A percentile compares a stretch with the other conserved stretches of the same genome.
phyloP scores from a whole-genome alignment of 2,797 vertebrate species.

The Glossophaga mutica region DNA sequence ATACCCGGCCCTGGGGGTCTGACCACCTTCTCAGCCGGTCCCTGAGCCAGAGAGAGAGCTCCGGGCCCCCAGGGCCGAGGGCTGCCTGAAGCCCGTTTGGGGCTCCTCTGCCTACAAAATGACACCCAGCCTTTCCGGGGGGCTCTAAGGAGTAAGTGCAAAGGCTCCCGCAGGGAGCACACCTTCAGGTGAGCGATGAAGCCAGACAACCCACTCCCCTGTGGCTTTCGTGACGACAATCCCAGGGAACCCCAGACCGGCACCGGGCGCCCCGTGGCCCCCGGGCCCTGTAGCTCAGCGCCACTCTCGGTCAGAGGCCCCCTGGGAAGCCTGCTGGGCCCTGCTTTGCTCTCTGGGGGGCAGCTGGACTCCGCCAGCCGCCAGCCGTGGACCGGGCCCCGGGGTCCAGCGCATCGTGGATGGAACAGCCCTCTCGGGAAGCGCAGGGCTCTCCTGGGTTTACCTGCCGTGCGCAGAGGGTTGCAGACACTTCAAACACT shows the following conservation, averaged over 20 bases:
- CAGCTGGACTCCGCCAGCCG: not conserved
- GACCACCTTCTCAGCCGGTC: not conserved
- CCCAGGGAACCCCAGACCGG: not conserved
- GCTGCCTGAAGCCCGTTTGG: not conserved
- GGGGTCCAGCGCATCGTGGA: too few species aligned
- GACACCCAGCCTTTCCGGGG: not conserved
- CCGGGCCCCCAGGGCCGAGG: rapidly evolving
- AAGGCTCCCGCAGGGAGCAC: not conserved
- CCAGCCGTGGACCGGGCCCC: too few species aligned
- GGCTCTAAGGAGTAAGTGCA: not conserved
- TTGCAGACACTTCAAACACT: not conserved
- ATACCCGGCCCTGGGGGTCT: not conserved
- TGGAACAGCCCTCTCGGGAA: rapidly evolving
- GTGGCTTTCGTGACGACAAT: rapidly evolving
- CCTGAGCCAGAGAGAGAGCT: not conserved
- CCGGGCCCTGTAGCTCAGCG: rapidly evolving
- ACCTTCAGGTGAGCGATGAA: rapidly evolving
- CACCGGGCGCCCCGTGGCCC: rapidly evolving
- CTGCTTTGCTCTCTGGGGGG: not conserved
- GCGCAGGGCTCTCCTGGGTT: rapidly evolving
- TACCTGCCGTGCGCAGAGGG: rapidly evolving
- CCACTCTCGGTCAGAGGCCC: rapidly evolving
- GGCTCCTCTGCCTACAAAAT: not conserved
- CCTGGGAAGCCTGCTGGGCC: rapidly evolving
- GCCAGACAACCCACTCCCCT: rapidly evolving